Base-by-base conservation (phyloP, 2,113 vertebrate genomes). In the Diphyllodes magnificus region DNA sequence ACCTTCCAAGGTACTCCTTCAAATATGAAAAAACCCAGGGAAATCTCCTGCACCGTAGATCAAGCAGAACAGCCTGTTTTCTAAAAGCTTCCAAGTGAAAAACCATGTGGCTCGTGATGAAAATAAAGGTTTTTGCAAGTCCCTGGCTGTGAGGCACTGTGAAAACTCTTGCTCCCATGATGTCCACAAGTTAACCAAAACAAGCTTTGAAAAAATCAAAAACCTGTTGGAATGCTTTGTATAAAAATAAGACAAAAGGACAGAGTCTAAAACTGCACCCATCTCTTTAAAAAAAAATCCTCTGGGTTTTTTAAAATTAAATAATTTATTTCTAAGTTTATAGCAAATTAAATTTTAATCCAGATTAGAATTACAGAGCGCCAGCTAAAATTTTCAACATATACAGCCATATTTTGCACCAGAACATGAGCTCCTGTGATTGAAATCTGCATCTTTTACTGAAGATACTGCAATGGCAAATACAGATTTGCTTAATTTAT, bases 401-500 rank as follows among this genome's bases (percentile, higher is more conserved):
- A 54, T 0, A 19, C 6, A 30, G 7, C 12, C 11, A 0, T 1
- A 8, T 11, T 66, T 35, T 44, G 40, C 51, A 15, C 8, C 5
- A 9, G 8, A 40, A 57, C 11, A 5, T 1, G 7, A 11, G 13
- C 2, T 45, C 45, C n/a, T 33, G 16, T 2, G 49, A 13, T 19
- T 44, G 63, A 49, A 57, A 73, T 25, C 4, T 40, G 4, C 18
- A 25, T 19, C 17, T 64, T 54, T 39, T 44, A 28, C 35, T 45
- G 56, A 39, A 54, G 42, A 15, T 25, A 39, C 0, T 28, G 31
- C n/a, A 59, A 50, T 16, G 1, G 3, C 35, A 42, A 23, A 4
- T 4, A 14, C 13, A 4, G 13, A 30, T 56, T 59, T 50, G 7
- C 68, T 21, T 40, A 16, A 64, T 39, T 89, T 27, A 11, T 3